Evolutionary conservation across 2,888 invertebrate species (phyloP).

Genomic region (Caenorhabditis sp.): DNA sequence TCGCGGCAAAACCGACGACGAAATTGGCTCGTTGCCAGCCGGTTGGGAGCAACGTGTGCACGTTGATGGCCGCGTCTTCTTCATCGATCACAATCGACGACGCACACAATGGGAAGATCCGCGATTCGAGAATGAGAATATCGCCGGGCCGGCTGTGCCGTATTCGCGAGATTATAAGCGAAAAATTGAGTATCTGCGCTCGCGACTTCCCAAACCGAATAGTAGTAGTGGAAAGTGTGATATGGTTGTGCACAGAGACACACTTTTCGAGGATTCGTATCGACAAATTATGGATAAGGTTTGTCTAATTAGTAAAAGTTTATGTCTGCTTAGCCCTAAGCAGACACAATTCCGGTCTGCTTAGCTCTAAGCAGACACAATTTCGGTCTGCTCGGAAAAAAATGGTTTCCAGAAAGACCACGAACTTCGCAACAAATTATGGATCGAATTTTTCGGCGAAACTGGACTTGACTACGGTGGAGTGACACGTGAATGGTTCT

Average conservation of each 20-base stretch:
- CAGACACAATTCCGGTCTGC: too few species aligned
- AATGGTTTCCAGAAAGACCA: slow-evolving; percentile 76
- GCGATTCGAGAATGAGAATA: slow-evolving; percentile 80
- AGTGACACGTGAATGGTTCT: slow-evolving; percentile 89
- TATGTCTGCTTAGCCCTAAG: too few species aligned
- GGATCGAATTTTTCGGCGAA: slow-evolving; percentile 98
- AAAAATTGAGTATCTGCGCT: slow-evolving; percentile 86
- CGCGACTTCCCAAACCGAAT: slow-evolving; percentile 91
- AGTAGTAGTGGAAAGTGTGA: slow-evolving; percentile 98
- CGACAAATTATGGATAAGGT: slow-evolving; percentile 87
- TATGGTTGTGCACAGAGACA: slow-evolving; percentile 85
- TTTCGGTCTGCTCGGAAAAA: too few species aligned
- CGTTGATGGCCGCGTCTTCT: slow-evolving; percentile 94
- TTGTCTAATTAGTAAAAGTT: background rate
- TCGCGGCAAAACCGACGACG: slow-evolving; percentile 75
- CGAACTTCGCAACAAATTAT: slow-evolving; percentile 92
- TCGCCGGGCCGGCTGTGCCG: slow-evolving; percentile 96
- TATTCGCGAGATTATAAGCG: slow-evolving; percentile 98
- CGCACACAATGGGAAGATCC: slow-evolving; percentile 98
- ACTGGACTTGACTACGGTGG: slow-evolving; percentile 62
- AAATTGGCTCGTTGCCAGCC: slow-evolving; percentile 89
- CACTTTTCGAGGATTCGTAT: slow-evolving; percentile 95
- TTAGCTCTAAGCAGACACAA: too few species aligned
- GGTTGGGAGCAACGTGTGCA: slow-evolving; percentile 87
- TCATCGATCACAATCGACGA: slow-evolving; percentile 92